phyloP scores from a whole-genome alignment of 1,140 invertebrate species.

The Linepithema humile region DNA sequence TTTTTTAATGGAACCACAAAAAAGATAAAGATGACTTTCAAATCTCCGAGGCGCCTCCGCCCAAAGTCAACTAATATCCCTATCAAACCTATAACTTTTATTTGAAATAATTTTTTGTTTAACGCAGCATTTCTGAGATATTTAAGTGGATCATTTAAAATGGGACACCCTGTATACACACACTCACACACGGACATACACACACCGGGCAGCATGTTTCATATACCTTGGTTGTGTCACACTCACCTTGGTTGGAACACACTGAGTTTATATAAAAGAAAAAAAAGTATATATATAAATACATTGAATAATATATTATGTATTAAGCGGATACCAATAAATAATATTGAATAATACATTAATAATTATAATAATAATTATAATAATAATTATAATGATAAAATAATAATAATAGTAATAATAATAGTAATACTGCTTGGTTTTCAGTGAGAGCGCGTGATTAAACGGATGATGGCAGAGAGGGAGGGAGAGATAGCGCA shows the following conservation, averaged over 20 bases:
- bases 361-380: constrained; percentile 70
- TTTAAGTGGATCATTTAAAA: too few species aligned
- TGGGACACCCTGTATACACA: too few species aligned
- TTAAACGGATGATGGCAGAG: constrained; percentile 45
- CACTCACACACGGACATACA: not conserved
- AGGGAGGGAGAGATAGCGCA: constrained; percentile 37
- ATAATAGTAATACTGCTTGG: constrained; percentile 83
- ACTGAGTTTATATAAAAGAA: constrained; percentile 78
- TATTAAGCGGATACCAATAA: constrained; percentile 82
- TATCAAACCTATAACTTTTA: too few species aligned
- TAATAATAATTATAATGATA: constrained; percentile 79
- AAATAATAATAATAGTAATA: constrained; percentile 74
- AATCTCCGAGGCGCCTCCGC: too few species aligned
- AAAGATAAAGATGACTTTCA: too few species aligned
- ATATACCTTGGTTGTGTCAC: constrained; percentile 72
- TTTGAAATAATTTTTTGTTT: too few species aligned
- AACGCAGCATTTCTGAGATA: too few species aligned
- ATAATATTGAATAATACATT: constrained; percentile 80
- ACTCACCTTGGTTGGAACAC: constrained; percentile 77
- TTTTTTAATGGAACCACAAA: too few species aligned
- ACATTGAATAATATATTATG: constrained; percentile 78
- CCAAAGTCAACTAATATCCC: too few species aligned
- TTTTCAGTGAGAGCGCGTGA: constrained; percentile 80
- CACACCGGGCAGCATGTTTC: constrained; percentile 78
- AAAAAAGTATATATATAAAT: constrained; percentile 67